Evolutionary conservation across 2,888 invertebrate species (phyloP).

Genomic region (Malacosoma neustria): DNA sequence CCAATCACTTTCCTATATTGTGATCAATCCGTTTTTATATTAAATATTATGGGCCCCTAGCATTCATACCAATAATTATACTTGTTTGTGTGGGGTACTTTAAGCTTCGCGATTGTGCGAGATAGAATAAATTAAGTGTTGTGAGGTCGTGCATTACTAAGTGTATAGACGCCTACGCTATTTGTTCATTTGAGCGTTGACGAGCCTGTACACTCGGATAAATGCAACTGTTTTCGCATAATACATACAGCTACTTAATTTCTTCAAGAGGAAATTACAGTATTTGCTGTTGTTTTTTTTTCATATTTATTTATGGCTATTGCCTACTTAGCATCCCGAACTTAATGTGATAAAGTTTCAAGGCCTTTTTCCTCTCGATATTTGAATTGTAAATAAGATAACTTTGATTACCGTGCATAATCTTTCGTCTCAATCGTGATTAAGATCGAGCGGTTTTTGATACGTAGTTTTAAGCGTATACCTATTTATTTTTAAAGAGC

Average conservation of each 20-base stretch:
- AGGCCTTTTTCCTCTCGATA: constrained; percentile 54
- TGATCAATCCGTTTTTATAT: constrained; percentile 46
- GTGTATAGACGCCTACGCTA: constrained; percentile 55
- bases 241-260: constrained; percentile 48
- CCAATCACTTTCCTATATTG: constrained; percentile 45
- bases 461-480: constrained; percentile 33
- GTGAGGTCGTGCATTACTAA: constrained; percentile 55
- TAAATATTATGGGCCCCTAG: constrained; percentile 21
- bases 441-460: constrained; percentile 37
- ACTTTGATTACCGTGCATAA: constrained; percentile 45
- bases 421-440: constrained; percentile 44
- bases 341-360: constrained; percentile 60
- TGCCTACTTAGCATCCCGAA: constrained; percentile 56
- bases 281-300: constrained; percentile 39
- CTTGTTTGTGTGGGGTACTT: constrained; percentile 29
- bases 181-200: constrained; percentile 69
- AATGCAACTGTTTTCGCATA: constrained; percentile 60
- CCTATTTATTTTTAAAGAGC: constrained; percentile 38
- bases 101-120: constrained; percentile 8
- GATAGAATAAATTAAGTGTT: constrained; percentile 57
- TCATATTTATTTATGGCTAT: constrained; percentile 59
- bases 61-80: constrained; percentile 23
- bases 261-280: constrained; percentile 44
- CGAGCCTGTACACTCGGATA: constrained; percentile 50
- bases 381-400: constrained; percentile 68